These are phyloP conservation scores for Timandra comae DNA, from an alignment of 2,888 invertebrate genomes.

Conservation along the genomic window DNA sequence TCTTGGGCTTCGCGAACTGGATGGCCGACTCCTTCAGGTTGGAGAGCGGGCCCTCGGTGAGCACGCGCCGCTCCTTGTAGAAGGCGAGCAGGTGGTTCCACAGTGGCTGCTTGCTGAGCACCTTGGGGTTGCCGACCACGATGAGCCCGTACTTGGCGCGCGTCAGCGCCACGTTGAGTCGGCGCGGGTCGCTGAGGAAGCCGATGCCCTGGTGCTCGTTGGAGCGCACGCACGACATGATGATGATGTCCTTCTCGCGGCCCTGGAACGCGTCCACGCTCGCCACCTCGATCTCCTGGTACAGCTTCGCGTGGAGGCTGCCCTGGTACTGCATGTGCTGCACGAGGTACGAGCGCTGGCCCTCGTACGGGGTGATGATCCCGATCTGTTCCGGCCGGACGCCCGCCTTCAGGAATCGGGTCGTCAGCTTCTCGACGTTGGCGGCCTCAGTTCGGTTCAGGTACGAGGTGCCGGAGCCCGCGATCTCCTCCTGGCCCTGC, in stretches of 20 bases:
- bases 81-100: constrained; percentile 99
- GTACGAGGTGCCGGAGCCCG: constrained; percentile 98
- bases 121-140: constrained; percentile 99
- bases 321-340: constrained; percentile 99
- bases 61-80: constrained; percentile 97
- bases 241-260: constrained; percentile 98
- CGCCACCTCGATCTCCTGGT: constrained; percentile 99
- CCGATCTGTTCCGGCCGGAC: constrained; percentile 99
- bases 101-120: constrained; percentile 97
- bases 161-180: constrained; percentile 98
- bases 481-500: constrained; percentile 98
- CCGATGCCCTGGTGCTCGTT: constrained; percentile 99
- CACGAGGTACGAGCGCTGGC: constrained; percentile 96
- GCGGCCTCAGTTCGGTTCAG: constrained; percentile 98
- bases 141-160: constrained; percentile 98
- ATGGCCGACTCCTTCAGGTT: constrained; percentile 98
- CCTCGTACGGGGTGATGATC: constrained; percentile 99
- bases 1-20: constrained; percentile 97
- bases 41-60: constrained; percentile 98
- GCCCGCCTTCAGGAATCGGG: constrained; percentile 94
- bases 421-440: constrained; percentile 98
- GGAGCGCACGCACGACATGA: constrained; percentile 98
- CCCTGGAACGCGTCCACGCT: constrained; percentile 99
- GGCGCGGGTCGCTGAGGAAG: constrained; percentile 97
- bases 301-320: constrained; percentile 95